phyloP scores from a whole-genome alignment of 2,797 vertebrate genomes.

The Ctenosaura bakeri region DNA sequence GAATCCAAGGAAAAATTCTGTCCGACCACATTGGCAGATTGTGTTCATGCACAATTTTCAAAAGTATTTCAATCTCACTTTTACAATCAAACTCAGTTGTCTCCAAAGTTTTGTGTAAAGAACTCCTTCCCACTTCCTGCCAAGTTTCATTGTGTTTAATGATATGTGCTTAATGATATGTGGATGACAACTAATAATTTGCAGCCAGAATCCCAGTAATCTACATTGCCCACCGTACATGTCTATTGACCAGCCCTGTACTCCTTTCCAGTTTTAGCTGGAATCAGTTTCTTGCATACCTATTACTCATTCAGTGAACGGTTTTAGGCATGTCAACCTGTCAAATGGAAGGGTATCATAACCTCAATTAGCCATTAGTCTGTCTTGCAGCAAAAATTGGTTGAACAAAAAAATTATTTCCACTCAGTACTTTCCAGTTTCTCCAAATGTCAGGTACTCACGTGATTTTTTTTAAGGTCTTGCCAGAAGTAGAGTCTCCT shows the following conservation, averaged over 20 bases:
- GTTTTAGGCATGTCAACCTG: conserved; percentile 35
- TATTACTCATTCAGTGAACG: conserved; percentile 37
- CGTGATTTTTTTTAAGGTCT: conserved; percentile 5
- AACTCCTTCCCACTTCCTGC: background rate
- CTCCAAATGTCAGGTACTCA: conserved; percentile 23
- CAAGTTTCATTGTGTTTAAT: conserved; percentile 21
- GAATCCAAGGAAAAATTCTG: background rate
- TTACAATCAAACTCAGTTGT: background rate
- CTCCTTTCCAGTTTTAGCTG: background rate
- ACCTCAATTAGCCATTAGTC: conserved; percentile 51
- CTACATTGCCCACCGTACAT: background rate
- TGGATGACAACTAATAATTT: conserved; percentile 26
- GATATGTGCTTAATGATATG: background rate
- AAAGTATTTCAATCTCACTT: conserved; percentile 1
- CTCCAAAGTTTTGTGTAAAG: background rate
- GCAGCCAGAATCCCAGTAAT: background rate
- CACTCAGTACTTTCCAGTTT: conserved; percentile 26
- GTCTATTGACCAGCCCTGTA: background rate
- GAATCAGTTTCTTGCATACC: background rate
- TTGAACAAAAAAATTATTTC: conserved; percentile 37
- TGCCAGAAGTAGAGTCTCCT: conserved; percentile 8
- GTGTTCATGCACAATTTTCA: conserved; percentile 7
- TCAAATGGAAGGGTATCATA: conserved; percentile 48
- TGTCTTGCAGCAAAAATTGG: conserved; percentile 35
- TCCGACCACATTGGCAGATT: background rate